phyloP scores from a whole-genome alignment of 2,888 invertebrate species.

The Schizaphis graminum region DNA sequence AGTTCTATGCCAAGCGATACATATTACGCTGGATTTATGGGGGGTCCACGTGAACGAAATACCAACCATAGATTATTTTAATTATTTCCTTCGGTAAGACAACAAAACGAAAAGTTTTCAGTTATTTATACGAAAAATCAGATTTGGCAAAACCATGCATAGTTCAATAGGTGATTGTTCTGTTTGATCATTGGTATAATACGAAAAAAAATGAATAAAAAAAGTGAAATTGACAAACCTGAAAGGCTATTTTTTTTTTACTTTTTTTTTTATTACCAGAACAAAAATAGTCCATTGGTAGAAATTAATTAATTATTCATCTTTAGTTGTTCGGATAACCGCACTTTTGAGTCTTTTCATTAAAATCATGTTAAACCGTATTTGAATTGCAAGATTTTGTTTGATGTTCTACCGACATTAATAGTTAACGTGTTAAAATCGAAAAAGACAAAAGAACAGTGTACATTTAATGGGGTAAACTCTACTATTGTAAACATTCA shows the following conservation, averaged over 20 bases:
- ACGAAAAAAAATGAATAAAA: background rate
- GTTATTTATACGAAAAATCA: background rate
- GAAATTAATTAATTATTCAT: background rate
- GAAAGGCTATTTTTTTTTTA: background rate
- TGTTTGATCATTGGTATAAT: background rate
- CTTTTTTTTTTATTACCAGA: background rate
- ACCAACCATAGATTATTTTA: conserved; percentile 12
- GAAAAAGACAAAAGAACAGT: background rate
- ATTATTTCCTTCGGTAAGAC: background rate
- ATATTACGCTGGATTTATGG: conserved; percentile 5
- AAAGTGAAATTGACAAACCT: background rate
- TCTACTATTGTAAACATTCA: background rate
- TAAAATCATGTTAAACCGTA: background rate
- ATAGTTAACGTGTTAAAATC: background rate
- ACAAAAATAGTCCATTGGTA: background rate
- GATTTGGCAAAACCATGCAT: background rate
- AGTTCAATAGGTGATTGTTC: background rate
- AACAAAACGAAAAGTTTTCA: background rate
- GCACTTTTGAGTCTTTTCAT: background rate
- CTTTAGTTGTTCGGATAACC: background rate
- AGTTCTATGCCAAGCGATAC: background rate
- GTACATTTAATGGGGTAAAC: background rate
- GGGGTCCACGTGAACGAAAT: conserved; percentile 18
- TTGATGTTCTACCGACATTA: background rate
- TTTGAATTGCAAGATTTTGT: background rate